phyloP scores from a whole-genome alignment of 2,888 invertebrate species.

The Drosophila crucigera region DNA sequence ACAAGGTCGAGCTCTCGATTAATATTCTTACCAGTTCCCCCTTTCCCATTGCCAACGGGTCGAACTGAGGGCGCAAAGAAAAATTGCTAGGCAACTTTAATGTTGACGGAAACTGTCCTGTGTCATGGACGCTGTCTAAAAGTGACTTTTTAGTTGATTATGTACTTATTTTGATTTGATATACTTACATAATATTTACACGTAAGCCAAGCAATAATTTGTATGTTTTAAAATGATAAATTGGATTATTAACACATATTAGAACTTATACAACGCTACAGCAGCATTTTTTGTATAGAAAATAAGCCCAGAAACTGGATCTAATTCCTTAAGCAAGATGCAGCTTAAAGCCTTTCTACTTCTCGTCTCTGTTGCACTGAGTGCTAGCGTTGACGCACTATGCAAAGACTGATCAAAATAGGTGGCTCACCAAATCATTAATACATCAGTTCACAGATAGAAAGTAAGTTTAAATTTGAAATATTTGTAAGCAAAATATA shows the following conservation, averaged over 20 bases:
- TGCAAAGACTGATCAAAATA: background rate
- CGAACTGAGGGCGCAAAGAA: constrained; percentile 22
- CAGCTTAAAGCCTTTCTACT: background rate
- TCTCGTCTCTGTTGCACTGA: background rate
- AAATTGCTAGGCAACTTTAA: background rate
- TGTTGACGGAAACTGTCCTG: background rate
- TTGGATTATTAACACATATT: background rate
- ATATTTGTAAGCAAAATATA: too few species aligned
- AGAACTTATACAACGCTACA: background rate
- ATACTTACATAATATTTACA: background rate
- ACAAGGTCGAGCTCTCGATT: constrained; percentile 41
- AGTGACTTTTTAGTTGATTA: background rate
- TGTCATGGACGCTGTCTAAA: background rate
- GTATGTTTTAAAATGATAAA: background rate
- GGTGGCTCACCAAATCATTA: background rate
- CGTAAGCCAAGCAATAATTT: background rate
- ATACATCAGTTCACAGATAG: background rate
- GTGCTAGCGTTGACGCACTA: background rate
- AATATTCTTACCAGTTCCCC: constrained; percentile 6
- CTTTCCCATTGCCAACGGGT: background rate
- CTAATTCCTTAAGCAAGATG: background rate
- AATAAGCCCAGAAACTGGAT: background rate
- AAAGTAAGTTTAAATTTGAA: too few species aligned
- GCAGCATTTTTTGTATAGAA: background rate
- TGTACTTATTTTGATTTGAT: constrained; percentile 8